phyloP scores from a whole-genome alignment of 2,113 vertebrate species.

The Agelaius phoeniceus region DNA sequence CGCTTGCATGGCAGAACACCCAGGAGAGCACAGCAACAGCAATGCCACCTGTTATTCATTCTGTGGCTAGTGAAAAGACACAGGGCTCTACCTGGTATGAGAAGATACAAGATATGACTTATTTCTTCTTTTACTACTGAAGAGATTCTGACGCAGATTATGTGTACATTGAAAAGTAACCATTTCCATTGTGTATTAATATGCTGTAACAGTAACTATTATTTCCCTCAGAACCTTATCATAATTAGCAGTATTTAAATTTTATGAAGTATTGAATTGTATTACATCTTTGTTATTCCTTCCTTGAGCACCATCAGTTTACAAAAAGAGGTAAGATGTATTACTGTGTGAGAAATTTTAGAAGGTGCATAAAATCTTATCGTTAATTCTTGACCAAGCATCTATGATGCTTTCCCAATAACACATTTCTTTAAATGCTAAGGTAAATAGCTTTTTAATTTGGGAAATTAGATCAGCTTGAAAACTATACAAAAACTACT shows the following conservation, averaged over 20 bases:
- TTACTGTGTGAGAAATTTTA: not conserved
- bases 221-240: not conserved
- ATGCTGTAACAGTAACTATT: not conserved
- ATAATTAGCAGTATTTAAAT: not conserved
- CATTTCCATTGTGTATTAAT: not conserved
- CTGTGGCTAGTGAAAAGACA: not conserved
- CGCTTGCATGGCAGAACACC: not conserved
- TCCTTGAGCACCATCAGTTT: not conserved
- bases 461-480: not conserved
- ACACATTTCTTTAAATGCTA: not conserved
- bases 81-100: not conserved
- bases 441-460: not conserved
- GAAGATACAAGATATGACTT: not conserved
- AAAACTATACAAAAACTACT: not conserved
- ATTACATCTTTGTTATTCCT: not conserved
- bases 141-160: not conserved
- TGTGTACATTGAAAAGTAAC: not conserved
- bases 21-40: conserved; percentile 9
- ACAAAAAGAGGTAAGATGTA: not conserved
- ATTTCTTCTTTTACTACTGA: not conserved
- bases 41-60: conserved; percentile 7
- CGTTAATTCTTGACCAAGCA: not conserved
- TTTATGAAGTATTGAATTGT: not conserved
- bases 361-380: not conserved
- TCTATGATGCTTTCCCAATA: not conserved